phyloP scores from a whole-genome alignment of 2,113 vertebrate genomes.

The human (Homo sapiens) region GRCh38 chr2:181291001-181291500 shows the following conservation, averaged over 20 bases:
- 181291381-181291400: background rate
- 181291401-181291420: background rate
- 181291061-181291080: constrained; percentile 17
- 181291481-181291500: background rate
- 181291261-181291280: background rate
- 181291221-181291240: background rate
- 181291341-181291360: background rate
- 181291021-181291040: constrained; percentile 1
- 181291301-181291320: background rate
- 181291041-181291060: background rate
- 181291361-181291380: too few species aligned
- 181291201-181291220: background rate
- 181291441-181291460: background rate
- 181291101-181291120: background rate
- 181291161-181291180: background rate
- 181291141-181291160: background rate
- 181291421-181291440: background rate
- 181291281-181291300: background rate
- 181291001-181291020: background rate
- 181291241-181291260: background rate
- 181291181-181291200: background rate
- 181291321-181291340: background rate
- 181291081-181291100: background rate
- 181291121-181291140: background rate
- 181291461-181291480: background rate